These are phyloP conservation scores for Xiphorhynchus elegans DNA, from an alignment of 2,113 vertebrate genomes.

Conservation along the genomic window DNA sequence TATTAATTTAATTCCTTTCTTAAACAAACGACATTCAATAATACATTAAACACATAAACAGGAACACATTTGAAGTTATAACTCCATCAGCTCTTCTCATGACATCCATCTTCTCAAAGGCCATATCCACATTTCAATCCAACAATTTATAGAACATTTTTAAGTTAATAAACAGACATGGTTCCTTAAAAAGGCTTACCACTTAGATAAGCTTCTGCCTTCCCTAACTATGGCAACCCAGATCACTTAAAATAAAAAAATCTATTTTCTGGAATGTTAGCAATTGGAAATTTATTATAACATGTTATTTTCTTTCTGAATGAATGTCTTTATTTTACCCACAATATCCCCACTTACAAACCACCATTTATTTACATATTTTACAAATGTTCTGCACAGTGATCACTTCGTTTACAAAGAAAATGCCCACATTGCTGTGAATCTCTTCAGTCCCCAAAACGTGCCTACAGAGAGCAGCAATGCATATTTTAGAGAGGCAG, in stretches of 20 bases:
- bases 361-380: not conserved
- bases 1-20: conserved; percentile 8
- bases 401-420: not conserved
- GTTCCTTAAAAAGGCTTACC: not conserved
- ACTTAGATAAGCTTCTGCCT: not conserved
- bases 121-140: not conserved
- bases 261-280: not conserved
- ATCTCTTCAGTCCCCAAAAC: conserved; percentile 1
- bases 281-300: not conserved
- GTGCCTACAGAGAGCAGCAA: not conserved
- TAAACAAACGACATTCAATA: conserved; percentile 44
- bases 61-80: not conserved
- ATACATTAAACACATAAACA: conserved; percentile 31
- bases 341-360: not conserved
- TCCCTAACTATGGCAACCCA: not conserved
- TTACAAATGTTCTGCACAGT: not conserved
- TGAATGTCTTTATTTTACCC: not conserved
- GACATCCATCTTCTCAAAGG: not conserved
- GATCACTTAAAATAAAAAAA: not conserved
- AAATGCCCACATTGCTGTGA: not conserved
- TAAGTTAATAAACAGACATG: not conserved
- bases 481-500: conserved; percentile 28
- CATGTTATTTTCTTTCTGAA: not conserved
- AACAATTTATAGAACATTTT: not conserved
- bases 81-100: conserved; percentile 8